Percentiles rank a stretch among this genome's conserved stretches.
Evolutionary conservation across 2,797 vertebrate genomes (phyloP).

Genomic region (Clarias laeviceps): DNA sequence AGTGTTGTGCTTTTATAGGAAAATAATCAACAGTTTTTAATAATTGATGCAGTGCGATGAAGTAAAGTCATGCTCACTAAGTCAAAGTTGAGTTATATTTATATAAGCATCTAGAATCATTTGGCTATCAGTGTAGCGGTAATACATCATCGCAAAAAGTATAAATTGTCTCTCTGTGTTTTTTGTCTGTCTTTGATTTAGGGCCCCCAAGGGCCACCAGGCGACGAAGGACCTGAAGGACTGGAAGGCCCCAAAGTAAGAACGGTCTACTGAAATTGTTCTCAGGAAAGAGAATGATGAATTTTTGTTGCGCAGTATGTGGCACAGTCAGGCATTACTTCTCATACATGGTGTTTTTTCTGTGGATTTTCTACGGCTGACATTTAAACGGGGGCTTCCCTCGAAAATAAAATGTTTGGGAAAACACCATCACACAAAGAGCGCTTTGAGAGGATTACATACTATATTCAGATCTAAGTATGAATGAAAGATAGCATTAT

Average conservation of each 20-base stretch:
- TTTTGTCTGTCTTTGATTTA: slow-evolving; percentile 59
- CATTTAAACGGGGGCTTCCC: slow-evolving; percentile 54
- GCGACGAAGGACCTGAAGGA: slow-evolving; percentile 81
- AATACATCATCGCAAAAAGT: neutral
- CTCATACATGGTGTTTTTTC: neutral
- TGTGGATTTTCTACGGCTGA: slow-evolving; percentile 34
- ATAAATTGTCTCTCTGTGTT: neutral
- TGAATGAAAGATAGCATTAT: slow-evolving; percentile 39
- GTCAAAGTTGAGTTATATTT: neutral
- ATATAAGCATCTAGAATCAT: neutral
- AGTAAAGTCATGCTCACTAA: neutral
- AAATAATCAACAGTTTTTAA: neutral
- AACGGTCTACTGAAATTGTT: slow-evolving; percentile 1
- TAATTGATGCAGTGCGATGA: neutral
- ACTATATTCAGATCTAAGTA: neutral
- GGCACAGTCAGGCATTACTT: slow-evolving; percentile 28
- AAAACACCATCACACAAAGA: slow-evolving; percentile 57
- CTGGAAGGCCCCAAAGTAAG: slow-evolving; percentile 85
- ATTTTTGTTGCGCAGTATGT: neutral
- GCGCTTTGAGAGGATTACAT: slow-evolving; percentile 50
- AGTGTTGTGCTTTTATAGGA: neutral
- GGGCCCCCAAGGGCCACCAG: slow-evolving; percentile 79
- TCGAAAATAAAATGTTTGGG: slow-evolving; percentile 43
- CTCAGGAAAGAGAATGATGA: neutral
- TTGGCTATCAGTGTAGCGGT: neutral